Conservation (phyloP, 2,888 invertebrate genomes). For the Endotricha flammealis region DNA sequence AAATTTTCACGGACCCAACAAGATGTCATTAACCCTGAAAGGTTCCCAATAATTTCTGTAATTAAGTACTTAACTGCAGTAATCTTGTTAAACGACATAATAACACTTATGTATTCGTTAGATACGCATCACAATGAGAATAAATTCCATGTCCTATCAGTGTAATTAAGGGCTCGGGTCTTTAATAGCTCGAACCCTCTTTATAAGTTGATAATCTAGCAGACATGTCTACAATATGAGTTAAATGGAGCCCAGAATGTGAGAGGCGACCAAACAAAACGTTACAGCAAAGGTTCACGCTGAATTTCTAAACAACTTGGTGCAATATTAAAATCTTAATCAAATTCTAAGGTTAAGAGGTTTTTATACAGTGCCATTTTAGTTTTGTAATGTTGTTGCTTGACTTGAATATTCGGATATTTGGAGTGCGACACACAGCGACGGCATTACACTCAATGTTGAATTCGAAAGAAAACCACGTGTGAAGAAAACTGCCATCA, state of each 20-base stretch:
- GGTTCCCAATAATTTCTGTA: slow-evolving; percentile 29
- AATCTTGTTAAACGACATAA: slow-evolving; percentile 28
- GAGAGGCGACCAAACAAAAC: neutral
- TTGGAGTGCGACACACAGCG: too few species aligned
- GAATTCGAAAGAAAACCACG: too few species aligned
- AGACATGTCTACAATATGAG: neutral
- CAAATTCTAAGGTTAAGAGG: neutral
- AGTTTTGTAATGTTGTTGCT: too few species aligned
- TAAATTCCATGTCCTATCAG: slow-evolving; percentile 30
- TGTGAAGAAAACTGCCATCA: too few species aligned
- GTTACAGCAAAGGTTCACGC: neutral
- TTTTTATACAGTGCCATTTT: too few species aligned
- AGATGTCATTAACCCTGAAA: slow-evolving; percentile 20
- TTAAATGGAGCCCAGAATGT: neutral
- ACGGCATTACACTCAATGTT: too few species aligned
- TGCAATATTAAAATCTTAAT: neutral
- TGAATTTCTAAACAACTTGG: neutral
- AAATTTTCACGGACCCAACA: slow-evolving; percentile 18
- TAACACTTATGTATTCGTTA: slow-evolving; percentile 30
- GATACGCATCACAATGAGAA: slow-evolving; percentile 23
- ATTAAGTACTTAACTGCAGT: slow-evolving; percentile 29
- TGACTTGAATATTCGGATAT: too few species aligned
- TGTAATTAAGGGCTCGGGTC: slow-evolving; percentile 33
- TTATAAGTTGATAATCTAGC: slow-evolving; percentile 17
- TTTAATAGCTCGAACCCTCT: slow-evolving; percentile 30